These are phyloP conservation scores for Phrynocephalus vlangalii DNA, from an alignment of 2,797 vertebrate genomes.

Conservation along the genomic window DNA sequence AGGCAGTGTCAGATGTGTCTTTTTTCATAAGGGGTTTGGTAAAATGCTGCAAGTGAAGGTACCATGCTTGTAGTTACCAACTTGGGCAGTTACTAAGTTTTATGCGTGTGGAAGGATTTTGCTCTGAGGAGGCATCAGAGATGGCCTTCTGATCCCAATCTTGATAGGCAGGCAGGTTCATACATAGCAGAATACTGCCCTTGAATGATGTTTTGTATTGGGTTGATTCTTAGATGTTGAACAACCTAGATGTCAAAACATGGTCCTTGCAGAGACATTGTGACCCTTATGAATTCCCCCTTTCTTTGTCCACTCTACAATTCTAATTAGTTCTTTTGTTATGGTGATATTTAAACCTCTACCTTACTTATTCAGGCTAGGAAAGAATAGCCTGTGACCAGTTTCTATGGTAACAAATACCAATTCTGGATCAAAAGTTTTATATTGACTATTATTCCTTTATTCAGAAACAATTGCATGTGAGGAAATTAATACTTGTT, in stretches of 20 bases:
- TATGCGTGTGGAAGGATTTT: too few relatives aligned
- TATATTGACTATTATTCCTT: constrained; percentile 4
- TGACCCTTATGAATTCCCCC: neutral
- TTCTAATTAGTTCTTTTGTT: neutral
- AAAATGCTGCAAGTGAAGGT: neutral
- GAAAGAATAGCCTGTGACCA: neutral
- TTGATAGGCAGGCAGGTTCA: neutral
- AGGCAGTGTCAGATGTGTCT: neutral
- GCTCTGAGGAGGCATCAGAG: neutral
- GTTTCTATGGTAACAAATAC: constrained; percentile 17
- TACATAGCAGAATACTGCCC: neutral
- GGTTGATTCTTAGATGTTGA: neutral
- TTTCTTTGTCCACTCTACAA: neutral
- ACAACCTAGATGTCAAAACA: neutral
- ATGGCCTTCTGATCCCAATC: neutral
- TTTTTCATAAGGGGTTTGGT: neutral
- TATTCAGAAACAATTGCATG: constrained; percentile 3
- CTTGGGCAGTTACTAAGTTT: neutral
- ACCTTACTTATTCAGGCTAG: neutral
- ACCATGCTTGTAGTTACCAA: neutral
- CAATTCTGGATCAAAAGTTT: constrained; percentile 9
- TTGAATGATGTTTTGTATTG: neutral
- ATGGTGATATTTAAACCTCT: neutral
- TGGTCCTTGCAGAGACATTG: neutral
- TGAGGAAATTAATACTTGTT: constrained; percentile 10